Base-by-base conservation (phyloP, 92 coral and sea anemone genomes). In the Epizoanthus stellaris region DNA sequence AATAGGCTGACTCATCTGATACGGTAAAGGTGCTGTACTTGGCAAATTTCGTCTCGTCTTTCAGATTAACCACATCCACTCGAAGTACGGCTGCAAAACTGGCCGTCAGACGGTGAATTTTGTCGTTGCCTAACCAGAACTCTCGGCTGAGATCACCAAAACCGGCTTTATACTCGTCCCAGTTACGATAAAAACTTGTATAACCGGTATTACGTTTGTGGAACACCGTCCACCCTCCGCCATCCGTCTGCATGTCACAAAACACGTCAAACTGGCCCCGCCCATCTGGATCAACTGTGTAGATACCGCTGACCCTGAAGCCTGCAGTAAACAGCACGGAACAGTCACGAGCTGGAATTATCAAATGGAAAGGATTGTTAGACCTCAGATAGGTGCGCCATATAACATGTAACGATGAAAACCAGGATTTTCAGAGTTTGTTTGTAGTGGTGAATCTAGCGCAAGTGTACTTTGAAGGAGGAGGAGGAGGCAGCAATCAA, bases 211-310 rank as follows among this genome's bases (percentile, higher is more conserved):
- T 74, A 40, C 86, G 63, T 67, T 86, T 86, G 16, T 86, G 86
- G 75, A 86, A 86, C 72, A 86, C 89, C 20, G 89, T 86, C 89
- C 89, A 86, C 23, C 89, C 89, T 45, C 89, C 89, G 58, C 89
- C 86, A 59, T 82, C 89, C 7, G 73, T 86, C 67, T 67, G 39
- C 73, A 77, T 66, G 57, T 86, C 89, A 80, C 89, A 86, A 85
- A 80, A 80, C 47, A 86, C 86, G 73, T 86, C 86, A 79, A 86
- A 86, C 57, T 80, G 61, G 21, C 89, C 89, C 86, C 81, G 56
- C 56, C 89, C 89, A 86, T 86, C 86, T 38, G 89, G 86, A 77
- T 86, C 79, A 68, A 86, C 68, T 57, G 81, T 79, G 72, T 86
- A 86, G 14, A 86, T 85, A n/a, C 89, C 86, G 67, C 63, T 86